Base-by-base conservation (phyloP, 1,140 invertebrate species). In the Eupristina koningsbergeri region DNA sequence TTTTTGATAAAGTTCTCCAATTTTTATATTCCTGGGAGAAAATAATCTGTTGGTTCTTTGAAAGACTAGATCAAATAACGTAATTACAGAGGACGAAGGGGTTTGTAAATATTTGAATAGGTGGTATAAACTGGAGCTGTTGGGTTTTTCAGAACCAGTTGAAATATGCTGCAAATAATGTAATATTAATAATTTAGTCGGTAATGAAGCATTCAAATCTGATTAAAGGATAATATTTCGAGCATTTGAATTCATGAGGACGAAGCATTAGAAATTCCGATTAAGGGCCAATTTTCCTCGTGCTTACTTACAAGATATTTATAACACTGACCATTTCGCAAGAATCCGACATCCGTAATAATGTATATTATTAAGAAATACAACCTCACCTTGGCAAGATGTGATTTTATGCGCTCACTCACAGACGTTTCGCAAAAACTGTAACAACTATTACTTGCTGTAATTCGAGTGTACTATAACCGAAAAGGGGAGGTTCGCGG, bases 351-450 rank as follows among this genome's bases (percentile, higher is more conserved):
- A 71, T n/a, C 22, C 22, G 26, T 71, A 71, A 71, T 71, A 41
- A 71, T 31, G 39, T 41, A 31, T 39, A 71, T 71, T 71, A 22
- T 41, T 36, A 41, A 71, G 67, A 71, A 71, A 71, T 31, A n/a
- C 9, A 36, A n/a, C 6, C 11, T 71, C 17, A 36, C 36, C 13
- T 41, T 26, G 2, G 36, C 36, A 0, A 41, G 19, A 71, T 41
- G 17, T 39, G 22, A 39, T 69, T 69, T 69, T 36, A 8, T 69
- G n/a, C n/a, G 47, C 22, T 31, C 45, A 9, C 45, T 34, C 29
- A 39, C 34, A 61, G 75, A 61, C 29, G 53, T 61, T 53, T 77
- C 34, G 75, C 31, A 39, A 77, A 61, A 58, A 61, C 53, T 77
- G 17, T 61, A 64, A 78, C 34, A 78, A 78, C 58, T 78, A 77